These are phyloP conservation scores for Pithys albifrons DNA, from an alignment of 2,113 vertebrate genomes.

Conservation along the genomic window DNA sequence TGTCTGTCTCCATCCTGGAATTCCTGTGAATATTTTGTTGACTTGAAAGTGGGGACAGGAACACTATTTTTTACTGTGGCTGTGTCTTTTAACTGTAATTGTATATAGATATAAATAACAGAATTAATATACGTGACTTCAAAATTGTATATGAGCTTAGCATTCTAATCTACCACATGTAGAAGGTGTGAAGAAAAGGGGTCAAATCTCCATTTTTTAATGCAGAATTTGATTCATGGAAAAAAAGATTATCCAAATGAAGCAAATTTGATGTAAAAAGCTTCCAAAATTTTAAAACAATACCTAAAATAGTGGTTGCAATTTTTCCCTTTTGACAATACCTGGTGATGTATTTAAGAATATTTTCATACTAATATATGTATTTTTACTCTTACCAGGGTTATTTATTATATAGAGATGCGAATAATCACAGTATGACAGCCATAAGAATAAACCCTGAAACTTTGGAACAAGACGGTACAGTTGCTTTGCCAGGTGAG, in stretches of 20 bases:
- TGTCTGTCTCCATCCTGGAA: background rate
- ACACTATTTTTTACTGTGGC: background rate
- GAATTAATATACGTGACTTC: background rate
- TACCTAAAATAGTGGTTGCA: background rate
- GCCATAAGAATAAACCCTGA: conserved; percentile 97
- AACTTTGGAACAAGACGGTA: conserved; percentile 94
- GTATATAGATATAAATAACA: background rate
- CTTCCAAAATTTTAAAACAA: background rate
- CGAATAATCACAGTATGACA: conserved; percentile 91
- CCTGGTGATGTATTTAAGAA: background rate
- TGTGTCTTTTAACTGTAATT: background rate
- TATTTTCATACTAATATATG: background rate
- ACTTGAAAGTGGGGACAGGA: background rate
- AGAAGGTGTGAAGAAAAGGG: background rate
- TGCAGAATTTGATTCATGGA: background rate
- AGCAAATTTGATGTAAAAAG: background rate
- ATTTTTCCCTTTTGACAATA: background rate
- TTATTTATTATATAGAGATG: conserved; percentile 93
- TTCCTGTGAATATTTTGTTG: background rate
- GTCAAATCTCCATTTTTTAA: background rate
- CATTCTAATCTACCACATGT: background rate
- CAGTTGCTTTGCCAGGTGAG: conserved; percentile 92
- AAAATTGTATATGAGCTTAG: background rate
- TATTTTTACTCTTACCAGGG: conserved; percentile 77
- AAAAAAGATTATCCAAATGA: background rate